phyloP scores from a whole-genome alignment of 1,140 invertebrate genomes.

The Batillaria attramentaria region DNA sequence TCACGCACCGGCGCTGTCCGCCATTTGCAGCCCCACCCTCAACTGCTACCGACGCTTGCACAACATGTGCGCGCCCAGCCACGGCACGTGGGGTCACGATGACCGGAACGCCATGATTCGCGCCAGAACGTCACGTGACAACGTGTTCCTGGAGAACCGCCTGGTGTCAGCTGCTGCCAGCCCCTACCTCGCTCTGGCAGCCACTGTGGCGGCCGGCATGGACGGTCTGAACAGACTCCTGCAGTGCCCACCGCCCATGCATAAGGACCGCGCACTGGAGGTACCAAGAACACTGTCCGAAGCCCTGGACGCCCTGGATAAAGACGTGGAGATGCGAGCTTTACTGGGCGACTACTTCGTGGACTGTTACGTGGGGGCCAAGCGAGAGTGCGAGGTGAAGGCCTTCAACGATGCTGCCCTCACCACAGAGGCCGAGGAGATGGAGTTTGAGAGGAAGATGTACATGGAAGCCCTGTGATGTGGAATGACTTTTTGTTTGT shows the following conservation, averaged over 20 bases:
- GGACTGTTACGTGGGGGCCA: background rate
- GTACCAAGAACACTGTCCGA: conserved; percentile 25
- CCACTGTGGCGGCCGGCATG: conserved; percentile 49
- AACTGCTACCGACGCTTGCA: conserved; percentile 48
- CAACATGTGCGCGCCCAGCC: conserved; percentile 23
- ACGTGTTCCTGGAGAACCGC: conserved; percentile 49
- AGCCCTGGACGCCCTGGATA: conserved; percentile 28
- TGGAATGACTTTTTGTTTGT: too few relatives aligned
- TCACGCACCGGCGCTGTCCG: conserved; percentile 42
- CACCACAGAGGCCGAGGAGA: conserved; percentile 10
- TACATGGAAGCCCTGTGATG: background rate
- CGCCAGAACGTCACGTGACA: conserved; percentile 10
- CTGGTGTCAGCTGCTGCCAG: conserved; percentile 40
- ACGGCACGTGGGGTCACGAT: conserved; percentile 43
- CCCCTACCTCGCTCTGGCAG: conserved; percentile 50
- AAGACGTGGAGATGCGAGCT: conserved; percentile 11
- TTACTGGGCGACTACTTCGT: conserved; percentile 22
- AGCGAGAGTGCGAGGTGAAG: conserved; percentile 16
- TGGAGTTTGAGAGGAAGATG: conserved; percentile 11
- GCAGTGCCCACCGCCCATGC: conserved; percentile 22
- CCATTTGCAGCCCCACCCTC: conserved; percentile 48
- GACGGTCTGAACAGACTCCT: conserved; percentile 47
- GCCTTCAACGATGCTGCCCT: background rate
- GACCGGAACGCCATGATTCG: conserved; percentile 23
- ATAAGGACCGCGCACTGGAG: background rate